A percentile compares a stretch with the other conserved stretches of the same genome.
phyloP scores from a whole-genome alignment of 2,797 vertebrate species.

The Epinephelus malabaricus region DNA sequence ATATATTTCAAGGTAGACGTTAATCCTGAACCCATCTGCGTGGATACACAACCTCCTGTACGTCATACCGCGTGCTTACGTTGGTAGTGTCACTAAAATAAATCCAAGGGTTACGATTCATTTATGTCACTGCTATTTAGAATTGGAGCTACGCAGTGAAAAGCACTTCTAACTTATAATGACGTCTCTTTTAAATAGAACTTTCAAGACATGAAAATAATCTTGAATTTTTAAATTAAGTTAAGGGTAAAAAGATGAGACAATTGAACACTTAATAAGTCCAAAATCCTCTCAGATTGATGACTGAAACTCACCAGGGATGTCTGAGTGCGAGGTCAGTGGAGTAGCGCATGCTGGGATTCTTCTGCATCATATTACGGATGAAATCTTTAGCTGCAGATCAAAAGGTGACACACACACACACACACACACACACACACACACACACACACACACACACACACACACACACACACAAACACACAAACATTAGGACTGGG shows the following conservation, averaged over 20 bases:
- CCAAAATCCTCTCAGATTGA: not conserved
- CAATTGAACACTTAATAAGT: not conserved
- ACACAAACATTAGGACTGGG: not conserved
- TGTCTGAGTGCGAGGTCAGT: slow-evolving; percentile 94
- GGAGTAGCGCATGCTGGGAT: slow-evolving; percentile 89
- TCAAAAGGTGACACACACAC: slow-evolving; percentile 2
- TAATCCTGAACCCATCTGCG: slow-evolving; percentile 10
- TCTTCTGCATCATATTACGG: slow-evolving; percentile 95
- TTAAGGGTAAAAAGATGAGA: not conserved
- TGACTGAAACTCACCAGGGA: slow-evolving; percentile 90
- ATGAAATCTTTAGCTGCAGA: slow-evolving; percentile 96
- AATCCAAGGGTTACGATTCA: not conserved
- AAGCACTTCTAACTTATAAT: not conserved
- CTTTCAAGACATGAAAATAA: not conserved
- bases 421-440: not conserved
- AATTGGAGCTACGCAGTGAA: not conserved
- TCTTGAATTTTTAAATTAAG: not conserved
- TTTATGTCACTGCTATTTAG: not conserved
- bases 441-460: too few relatives aligned
- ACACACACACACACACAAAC: not conserved
- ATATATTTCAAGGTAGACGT: slow-evolving; percentile 36
- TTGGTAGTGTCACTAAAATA: not conserved
- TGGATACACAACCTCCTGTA: not conserved
- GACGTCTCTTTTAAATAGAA: not conserved
- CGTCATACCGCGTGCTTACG: not conserved